These are phyloP conservation scores for Ryuthela nishihirai DNA, from an alignment of 2,888 invertebrate species.

Conservation along the genomic window DNA sequence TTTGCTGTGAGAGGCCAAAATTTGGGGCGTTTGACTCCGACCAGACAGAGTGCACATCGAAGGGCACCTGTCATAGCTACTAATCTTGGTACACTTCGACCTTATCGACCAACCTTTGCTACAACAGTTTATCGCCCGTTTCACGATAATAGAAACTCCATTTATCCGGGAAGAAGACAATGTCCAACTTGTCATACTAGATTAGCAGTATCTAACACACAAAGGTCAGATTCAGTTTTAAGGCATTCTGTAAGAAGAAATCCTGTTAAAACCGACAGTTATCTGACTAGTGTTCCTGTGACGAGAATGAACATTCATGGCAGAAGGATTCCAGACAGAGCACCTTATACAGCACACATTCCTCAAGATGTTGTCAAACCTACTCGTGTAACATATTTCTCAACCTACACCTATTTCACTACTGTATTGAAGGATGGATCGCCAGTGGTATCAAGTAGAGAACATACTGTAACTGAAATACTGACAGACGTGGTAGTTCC, in stretches of 20 bases:
- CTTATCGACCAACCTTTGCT: slow-evolving; percentile 21
- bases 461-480: slow-evolving; percentile 38
- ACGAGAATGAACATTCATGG: neutral
- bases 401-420: slow-evolving; percentile 41
- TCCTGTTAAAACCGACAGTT: too few species aligned
- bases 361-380: slow-evolving; percentile 16
- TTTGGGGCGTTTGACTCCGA: too few species aligned
- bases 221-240: neutral
- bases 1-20: too few species aligned
- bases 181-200: slow-evolving; percentile 4
- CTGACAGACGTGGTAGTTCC: slow-evolving; percentile 31
- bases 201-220: neutral
- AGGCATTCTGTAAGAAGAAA: neutral
- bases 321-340: slow-evolving; percentile 2
- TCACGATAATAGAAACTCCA: slow-evolving; percentile 1
- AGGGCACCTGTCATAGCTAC: too few species aligned
- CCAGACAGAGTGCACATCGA: too few species aligned
- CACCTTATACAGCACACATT: slow-evolving; percentile 5
- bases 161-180: neutral
- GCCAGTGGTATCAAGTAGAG: slow-evolving; percentile 32
- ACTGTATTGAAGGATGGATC: slow-evolving; percentile 37
- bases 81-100: neutral
- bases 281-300: slow-evolving; percentile 25
- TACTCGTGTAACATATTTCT: slow-evolving; percentile 41
- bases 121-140: slow-evolving; percentile 7